Percentiles rank a stretch among this genome's conserved stretches.
Evolutionary conservation across 2,113 vertebrate genomes (phyloP).

Genomic region (Polypterus bichir): DNA sequence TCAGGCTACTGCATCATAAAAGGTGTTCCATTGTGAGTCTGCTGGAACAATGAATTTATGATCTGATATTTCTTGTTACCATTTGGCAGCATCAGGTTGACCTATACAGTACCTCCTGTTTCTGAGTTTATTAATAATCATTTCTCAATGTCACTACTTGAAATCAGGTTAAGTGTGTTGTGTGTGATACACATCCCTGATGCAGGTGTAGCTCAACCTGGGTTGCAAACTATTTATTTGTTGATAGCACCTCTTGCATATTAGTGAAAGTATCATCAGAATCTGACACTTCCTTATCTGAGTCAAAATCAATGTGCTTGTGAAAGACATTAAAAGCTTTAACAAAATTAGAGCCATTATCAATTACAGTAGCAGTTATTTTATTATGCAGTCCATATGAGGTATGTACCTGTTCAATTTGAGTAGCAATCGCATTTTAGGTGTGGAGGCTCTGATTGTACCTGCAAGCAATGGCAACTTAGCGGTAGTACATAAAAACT

Average conservation of each 20-base stretch:
- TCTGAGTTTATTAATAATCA: not conserved
- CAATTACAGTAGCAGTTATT: not conserved
- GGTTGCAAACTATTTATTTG: not conserved
- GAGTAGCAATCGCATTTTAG: not conserved
- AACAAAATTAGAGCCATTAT: constrained; percentile 1
- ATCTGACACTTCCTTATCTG: not conserved
- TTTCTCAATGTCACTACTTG: not conserved
- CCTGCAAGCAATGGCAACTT: not conserved
- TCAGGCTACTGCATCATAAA: not conserved
- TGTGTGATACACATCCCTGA: not conserved
- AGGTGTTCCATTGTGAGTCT: not conserved
- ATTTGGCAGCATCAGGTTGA: not conserved
- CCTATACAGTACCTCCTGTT: not conserved
- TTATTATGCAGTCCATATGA: not conserved
- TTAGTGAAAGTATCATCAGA: not conserved
- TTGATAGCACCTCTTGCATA: not conserved
- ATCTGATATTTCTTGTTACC: not conserved
- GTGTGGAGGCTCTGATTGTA: not conserved
- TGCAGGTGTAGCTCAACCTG: not conserved
- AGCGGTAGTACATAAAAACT: no score
- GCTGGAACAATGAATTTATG: not conserved
- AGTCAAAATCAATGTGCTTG: not conserved
- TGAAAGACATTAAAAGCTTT: not conserved
- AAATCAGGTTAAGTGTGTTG: not conserved
- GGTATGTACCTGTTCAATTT: not conserved